Percentiles rank a stretch among this genome's conserved stretches.
These are phyloP conservation scores for Taenioides sp. DNA, from an alignment of 2,797 vertebrate species.

Conservation along the genomic window DNA sequence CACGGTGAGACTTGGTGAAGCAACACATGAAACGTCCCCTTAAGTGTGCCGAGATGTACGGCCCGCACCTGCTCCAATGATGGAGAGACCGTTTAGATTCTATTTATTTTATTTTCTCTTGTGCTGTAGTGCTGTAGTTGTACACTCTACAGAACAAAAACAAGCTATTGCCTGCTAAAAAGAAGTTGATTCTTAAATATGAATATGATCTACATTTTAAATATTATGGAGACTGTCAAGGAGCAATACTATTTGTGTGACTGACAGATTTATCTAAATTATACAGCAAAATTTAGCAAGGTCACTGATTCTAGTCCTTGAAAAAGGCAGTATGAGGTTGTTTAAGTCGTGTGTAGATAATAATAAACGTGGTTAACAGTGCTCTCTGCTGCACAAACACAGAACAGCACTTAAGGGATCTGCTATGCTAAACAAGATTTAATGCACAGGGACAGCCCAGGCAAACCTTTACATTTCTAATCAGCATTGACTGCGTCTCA, in stretches of 20 bases:
- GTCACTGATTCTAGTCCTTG: neutral
- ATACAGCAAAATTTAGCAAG: neutral
- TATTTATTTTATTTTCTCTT: conserved; percentile 20
- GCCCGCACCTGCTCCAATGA: conserved; percentile 16
- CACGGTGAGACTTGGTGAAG: conserved; percentile 10
- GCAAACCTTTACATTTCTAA: conserved; percentile 16
- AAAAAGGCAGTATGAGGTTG: neutral
- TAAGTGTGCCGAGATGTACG: conserved; percentile 17
- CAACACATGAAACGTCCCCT: conserved; percentile 18
- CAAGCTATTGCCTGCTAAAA: neutral
- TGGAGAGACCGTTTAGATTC: conserved; percentile 21
- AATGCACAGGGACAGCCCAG: neutral
- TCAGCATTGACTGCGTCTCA: conserved; percentile 7
- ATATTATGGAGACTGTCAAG: neutral
- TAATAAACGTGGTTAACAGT: conserved; percentile 7
- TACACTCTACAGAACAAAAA: neutral
- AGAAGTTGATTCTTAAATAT: neutral
- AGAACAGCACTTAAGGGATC: conserved; percentile 15
- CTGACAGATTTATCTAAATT: neutral
- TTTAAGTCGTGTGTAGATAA: neutral
- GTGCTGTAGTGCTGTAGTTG: neutral
- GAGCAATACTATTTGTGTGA: neutral
- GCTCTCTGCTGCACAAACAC: conserved; percentile 53
- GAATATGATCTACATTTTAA: neutral
- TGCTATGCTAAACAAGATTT: neutral